phyloP scores from a whole-genome alignment of 2,797 vertebrate genomes.

The Enteromius unitaeniatus region DNA sequence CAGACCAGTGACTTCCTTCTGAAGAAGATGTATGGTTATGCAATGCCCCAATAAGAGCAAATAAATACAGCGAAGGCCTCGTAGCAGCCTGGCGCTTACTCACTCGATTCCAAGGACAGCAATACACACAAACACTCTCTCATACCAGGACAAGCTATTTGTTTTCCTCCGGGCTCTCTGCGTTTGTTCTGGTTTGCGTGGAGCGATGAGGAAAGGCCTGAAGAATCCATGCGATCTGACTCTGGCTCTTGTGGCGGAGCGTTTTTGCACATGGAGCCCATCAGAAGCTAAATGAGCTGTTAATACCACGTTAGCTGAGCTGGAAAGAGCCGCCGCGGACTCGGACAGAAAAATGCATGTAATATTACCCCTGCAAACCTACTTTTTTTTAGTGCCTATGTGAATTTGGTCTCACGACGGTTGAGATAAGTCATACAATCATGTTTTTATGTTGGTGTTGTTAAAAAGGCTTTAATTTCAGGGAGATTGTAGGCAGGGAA shows the following conservation, averaged over 20 bases:
- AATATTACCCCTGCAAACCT: conserved; percentile 71
- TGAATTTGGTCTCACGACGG: conserved; percentile 48
- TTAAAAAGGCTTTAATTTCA: conserved; percentile 71
- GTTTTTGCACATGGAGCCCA: conserved; percentile 78
- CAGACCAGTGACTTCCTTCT: conserved; percentile 70
- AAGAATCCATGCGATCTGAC: conserved; percentile 78
- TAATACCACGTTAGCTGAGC: conserved; percentile 78
- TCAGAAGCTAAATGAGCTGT: conserved; percentile 77
- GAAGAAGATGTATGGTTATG: conserved; percentile 73
- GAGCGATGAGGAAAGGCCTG: conserved; percentile 63
- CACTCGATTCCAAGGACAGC: conserved; percentile 70
- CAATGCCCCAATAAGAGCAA: conserved; percentile 67
- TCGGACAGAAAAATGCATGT: conserved; percentile 64
- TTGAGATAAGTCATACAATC: conserved; percentile 63
- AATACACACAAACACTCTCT: conserved; percentile 77
- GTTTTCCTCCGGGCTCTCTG: conserved; percentile 73
- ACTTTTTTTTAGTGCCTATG: not conserved
- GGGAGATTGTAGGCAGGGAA: conserved; percentile 64
- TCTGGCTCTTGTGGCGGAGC: conserved; percentile 70
- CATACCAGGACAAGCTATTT: conserved; percentile 74
- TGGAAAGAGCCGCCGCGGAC: conserved; percentile 72
- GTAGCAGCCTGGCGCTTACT: conserved; percentile 53
- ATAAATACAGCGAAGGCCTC: conserved; percentile 66
- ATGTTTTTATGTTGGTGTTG: conserved; percentile 43
- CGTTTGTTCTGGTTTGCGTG: conserved; percentile 43